Evolutionary conservation across 2,888 invertebrate species (phyloP).

Genomic region (Neoitamus cyanurus): DNA sequence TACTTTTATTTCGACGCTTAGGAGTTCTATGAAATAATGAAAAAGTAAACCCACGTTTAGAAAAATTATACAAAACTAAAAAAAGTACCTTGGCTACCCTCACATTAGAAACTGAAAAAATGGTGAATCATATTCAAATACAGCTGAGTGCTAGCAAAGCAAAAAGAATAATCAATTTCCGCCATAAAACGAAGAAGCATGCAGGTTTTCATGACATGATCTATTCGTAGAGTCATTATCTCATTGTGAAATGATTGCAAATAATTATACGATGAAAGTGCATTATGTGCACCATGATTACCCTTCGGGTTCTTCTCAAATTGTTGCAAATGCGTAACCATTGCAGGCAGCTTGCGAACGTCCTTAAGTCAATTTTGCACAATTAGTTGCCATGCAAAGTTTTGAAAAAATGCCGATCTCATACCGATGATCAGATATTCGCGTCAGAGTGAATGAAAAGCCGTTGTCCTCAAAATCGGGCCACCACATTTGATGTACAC

Average conservation of each 20-base stretch:
- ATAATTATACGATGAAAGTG: conserved; percentile 44
- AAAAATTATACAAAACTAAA: too few species aligned
- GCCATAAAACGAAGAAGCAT: neutral
- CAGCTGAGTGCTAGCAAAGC: neutral
- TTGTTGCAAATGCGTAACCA: conserved; percentile 18
- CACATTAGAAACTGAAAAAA: neutral
- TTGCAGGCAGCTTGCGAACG: neutral
- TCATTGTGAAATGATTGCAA: conserved; percentile 40
- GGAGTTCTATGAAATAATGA: neutral
- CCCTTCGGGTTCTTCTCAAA: neutral
- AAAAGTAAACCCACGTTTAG: too few species aligned
- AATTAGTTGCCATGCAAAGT: neutral
- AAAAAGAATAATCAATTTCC: neutral
- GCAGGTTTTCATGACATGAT: conserved; percentile 5
- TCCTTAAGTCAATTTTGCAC: neutral
- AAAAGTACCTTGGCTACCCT: neutral
- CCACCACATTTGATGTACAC: neutral
- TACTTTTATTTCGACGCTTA: neutral
- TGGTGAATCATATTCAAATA: neutral
- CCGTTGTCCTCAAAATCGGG: neutral
- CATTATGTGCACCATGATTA: conserved; percentile 28
- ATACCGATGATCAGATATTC: neutral
- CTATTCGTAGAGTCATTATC: conserved; percentile 8
- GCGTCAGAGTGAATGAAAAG: neutral
- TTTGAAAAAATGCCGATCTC: neutral